These are phyloP conservation scores for Orientallactaga bullata DNA, from an alignment of 2,113 vertebrate genomes.

Conservation along the genomic window DNA sequence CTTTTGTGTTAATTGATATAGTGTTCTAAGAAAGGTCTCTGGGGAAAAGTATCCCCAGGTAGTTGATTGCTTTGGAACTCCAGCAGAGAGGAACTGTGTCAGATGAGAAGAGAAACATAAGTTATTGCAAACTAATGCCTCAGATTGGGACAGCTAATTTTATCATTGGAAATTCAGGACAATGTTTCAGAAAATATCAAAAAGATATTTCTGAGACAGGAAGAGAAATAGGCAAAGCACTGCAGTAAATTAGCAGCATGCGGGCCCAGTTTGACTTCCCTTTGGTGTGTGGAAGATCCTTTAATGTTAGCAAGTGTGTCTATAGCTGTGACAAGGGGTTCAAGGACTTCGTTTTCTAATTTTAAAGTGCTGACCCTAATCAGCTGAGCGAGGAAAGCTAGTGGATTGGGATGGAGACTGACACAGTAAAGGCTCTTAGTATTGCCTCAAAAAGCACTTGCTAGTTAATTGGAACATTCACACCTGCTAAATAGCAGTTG, in stretches of 20 bases:
- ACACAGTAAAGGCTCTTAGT: not conserved
- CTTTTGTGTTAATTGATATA: slow-evolving; percentile 88
- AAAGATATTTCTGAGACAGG: slow-evolving; percentile 61
- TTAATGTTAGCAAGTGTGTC: slow-evolving; percentile 69
- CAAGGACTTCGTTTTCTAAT: slow-evolving; percentile 75
- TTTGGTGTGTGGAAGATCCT: slow-evolving; percentile 70
- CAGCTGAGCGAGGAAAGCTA: slow-evolving; percentile 40
- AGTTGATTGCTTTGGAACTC: slow-evolving; percentile 87
- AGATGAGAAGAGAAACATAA: slow-evolving; percentile 80
- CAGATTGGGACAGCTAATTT: slow-evolving; percentile 80
- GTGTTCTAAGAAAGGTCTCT: slow-evolving; percentile 81
- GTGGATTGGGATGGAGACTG: slow-evolving; percentile 24
- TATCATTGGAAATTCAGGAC: slow-evolving; percentile 66
- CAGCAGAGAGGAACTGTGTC: slow-evolving; percentile 85
- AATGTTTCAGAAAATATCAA: slow-evolving; percentile 69
- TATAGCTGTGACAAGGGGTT: slow-evolving; percentile 57
- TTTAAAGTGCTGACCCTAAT: slow-evolving; percentile 78
- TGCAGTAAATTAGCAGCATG: slow-evolving; percentile 68
- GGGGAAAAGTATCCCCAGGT: slow-evolving; percentile 85
- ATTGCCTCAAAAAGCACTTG: slow-evolving; percentile 29
- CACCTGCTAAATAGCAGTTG: slow-evolving; percentile 66
- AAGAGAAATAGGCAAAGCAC: slow-evolving; percentile 48
- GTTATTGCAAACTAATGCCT: slow-evolving; percentile 77
- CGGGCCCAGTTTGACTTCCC: slow-evolving; percentile 58
- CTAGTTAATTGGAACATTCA: slow-evolving; percentile 74